Base-by-base conservation (phyloP, 30 jellyfish, hydroid and myxozoan genomes). In the Aurelia coerulea region DNA sequence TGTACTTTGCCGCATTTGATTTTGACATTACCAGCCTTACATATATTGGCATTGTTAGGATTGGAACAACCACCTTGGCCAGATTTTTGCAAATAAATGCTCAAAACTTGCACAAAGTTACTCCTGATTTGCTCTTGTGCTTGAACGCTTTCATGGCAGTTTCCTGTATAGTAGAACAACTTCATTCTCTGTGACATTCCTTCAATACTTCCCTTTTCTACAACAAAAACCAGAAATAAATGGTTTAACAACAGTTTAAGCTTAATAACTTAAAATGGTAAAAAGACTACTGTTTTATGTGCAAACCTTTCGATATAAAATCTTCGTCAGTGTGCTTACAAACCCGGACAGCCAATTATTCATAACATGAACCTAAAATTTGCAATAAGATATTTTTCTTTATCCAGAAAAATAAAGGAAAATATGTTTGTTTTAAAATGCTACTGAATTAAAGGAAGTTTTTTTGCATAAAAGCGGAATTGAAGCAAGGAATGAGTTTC, bases 151-250 rank as follows among this genome's bases (percentile, higher is more conserved):
- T 85, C 92, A 76, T 90, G 98, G 56, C 99, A 95, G 81, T 74
- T 86, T 11, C 99, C 99, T 5, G 97, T 34, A 69, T 33, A 95
- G 88, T 95, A 95, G 69, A 78, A 80, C 90, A 90, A 76, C 84
- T 79, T 66, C 89, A 95, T 79, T 54, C 83, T 71, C 73, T 95
- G 99, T 1, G 90, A 78, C 96, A 86, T 87, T 15, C 99, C 99
- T 62, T 86, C 96, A 33, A 76, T 76, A 46, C 96, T 35, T 65
- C 88, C 94, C 63, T 73, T 62, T 42, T 66, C 98, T 93, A 72
- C 14, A 62, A 86, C 72, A 8, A 34, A 62, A 58, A 23, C 8
- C 12, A 79, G 41, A 60, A 79, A 13, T 31, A 16, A 15, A 14
- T 18, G 59, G 10, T 41, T 50, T 15, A 51, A 17, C 51, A 41